Percentiles rank a stretch among this genome's conserved stretches.
Conservation (phyloP, 2,797 vertebrate species). For the Leucoraja ocellata region DNA sequence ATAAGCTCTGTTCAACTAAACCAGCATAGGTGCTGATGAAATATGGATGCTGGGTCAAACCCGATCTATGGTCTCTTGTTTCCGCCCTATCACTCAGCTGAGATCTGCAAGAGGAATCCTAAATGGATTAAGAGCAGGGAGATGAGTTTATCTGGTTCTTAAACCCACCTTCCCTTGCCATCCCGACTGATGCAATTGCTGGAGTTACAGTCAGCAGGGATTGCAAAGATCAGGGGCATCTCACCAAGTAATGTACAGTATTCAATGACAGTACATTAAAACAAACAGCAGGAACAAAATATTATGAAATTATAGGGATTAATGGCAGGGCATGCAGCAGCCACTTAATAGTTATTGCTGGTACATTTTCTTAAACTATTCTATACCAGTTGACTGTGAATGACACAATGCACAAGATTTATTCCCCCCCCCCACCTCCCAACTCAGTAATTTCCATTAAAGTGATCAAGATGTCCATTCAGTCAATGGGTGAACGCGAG, state of each 20-base stretch:
- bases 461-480: neutral
- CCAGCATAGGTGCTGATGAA: neutral
- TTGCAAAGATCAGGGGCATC: neutral
- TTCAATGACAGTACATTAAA: neutral
- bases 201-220: neutral
- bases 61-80: neutral
- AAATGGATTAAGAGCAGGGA: neutral
- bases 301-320: neutral
- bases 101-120: neutral
- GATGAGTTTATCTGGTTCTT: neutral
- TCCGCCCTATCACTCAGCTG: neutral
- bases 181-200: too few relatives aligned
- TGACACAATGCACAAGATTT: neutral
- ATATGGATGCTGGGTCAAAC: neutral
- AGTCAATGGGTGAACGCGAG: neutral
- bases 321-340: neutral
- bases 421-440: too few relatives aligned
- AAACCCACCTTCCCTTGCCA: neutral
- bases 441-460: neutral
- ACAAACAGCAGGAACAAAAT: neutral
- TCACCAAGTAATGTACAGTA: neutral
- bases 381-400: neutral
- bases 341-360: neutral
- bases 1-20: neutral
- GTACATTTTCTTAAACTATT: neutral